phyloP scores from a whole-genome alignment of 2,113 vertebrate genomes.

The Gnathonemus longibarbis region DNA sequence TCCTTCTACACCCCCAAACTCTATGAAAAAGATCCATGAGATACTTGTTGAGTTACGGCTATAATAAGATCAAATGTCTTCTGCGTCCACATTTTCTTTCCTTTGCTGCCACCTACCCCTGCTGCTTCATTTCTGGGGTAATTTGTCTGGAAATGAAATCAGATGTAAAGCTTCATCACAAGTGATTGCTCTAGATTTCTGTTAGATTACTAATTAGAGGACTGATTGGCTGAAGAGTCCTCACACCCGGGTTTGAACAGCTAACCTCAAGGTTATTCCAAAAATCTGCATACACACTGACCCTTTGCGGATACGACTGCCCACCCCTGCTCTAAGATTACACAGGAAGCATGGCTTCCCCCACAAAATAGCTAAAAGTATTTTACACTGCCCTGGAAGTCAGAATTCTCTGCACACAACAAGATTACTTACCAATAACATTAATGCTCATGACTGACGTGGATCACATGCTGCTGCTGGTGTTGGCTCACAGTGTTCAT shows the following conservation, averaged over 20 bases:
- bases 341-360: background rate
- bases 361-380: background rate
- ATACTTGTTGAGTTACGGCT: background rate
- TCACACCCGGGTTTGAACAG: background rate
- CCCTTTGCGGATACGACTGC: background rate
- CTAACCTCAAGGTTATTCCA: background rate
- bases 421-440: background rate
- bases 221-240: background rate
- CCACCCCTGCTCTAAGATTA: background rate
- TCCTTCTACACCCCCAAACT: background rate
- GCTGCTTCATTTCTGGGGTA: background rate
- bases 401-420: background rate
- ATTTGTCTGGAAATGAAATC: background rate
- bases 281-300: background rate
- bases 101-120: background rate
- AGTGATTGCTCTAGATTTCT: background rate
- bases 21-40: background rate
- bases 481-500: background rate
- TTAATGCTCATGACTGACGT: background rate
- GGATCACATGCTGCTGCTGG: background rate
- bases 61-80: background rate
- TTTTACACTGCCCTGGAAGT: background rate
- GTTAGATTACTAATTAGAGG: background rate
- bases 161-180: background rate
- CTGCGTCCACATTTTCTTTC: background rate